Base-by-base conservation (phyloP, 53 echinoderm and acorn worm species). In the Actinopyga echinites region DNA sequence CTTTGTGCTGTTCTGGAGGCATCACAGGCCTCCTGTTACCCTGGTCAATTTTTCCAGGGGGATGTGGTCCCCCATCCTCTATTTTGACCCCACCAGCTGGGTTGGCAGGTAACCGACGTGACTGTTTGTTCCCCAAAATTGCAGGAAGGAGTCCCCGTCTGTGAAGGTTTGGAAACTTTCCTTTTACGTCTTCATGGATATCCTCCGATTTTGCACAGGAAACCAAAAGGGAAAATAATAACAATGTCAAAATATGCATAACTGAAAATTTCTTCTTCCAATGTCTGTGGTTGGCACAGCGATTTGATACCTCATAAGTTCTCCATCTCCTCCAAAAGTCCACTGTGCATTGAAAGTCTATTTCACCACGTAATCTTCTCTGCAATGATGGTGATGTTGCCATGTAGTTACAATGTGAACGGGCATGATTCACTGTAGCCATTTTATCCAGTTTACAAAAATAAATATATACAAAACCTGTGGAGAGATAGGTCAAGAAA, bases 1-100 rank as follows among this genome's bases (percentile, higher is more conserved):
- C 92, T 74, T 93, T 88, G 15, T 95, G 99, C 77, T 92, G 90
- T 59, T 99, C 92, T 64, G 92, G 93, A 11, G 94, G 91, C 22
- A 80, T 79, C 35, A 87, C 54, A 25, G 83, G 82, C 23, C 62
- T 83, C 12, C 81, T 56, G 6, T 69, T 74, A 20, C 61, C 57
- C 25, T 24, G 15, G 44, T 84, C 68, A 26, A 86, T 62, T 1
- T 77, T 77, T 38, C 65, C 83, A 38, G 61, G 69, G 2, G 69
- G 69, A 11, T 83, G 55, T 62, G 64, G 63, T 22, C 55, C 60
- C 20, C 30, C 65, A n/a, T 77, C 86, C 4, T 79, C 52, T 21
- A 53, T 28, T 20, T 49, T 49, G 1, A 17, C 45, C 4, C 24
- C 59, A 8, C 75, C 53, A 19, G 64, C 64, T 25, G 31, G 49